Base-by-base conservation (phyloP, 2,797 vertebrate species). In the Podarcis lilfordi region DNA sequence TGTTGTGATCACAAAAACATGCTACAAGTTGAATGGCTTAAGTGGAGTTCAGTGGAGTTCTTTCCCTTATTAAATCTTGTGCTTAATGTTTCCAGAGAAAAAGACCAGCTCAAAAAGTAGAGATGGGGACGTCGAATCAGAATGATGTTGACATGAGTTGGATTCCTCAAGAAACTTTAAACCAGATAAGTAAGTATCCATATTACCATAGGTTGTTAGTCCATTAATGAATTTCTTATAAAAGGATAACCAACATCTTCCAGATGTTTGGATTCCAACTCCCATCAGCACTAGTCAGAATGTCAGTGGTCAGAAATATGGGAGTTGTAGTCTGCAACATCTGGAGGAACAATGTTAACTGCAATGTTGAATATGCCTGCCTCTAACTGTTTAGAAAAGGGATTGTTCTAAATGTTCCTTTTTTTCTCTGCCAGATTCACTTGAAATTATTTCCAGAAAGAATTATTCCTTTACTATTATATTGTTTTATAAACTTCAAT, bases 71-170 rank as follows among this genome's bases (percentile, higher is more conserved):
- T 74, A 55, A 66, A 35, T 37, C 11, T 77, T 9, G 6, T 84
- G 77, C 92, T 83, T 89, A 64, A 27, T 95, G 40, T 84, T 86
- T 90, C 19, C 94, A 99, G 99, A 98, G 98, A 95, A 96, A 99
- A 95, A 98, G 99, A 94, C 98, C 99, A 0, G 97, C 98, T 69
- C 96, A 98, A 5, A 99, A 99, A 94, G 98, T 99, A 80, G 99
- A 99, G 93, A 99, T 98, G 97, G 99, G 99, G 84, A 99, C 99
- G 0, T 97, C 99, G 0, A 99, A 97, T 96, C 98, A 99, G 95
- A 99, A 98, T 1, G 98, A 99, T 84, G 99, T 99, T 3, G 99
- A 99, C 90, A 98, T 99, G 98, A 99, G 99, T 96, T 99, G 99
- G 99, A 99, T 99, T 96, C 99, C 99, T 40, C 97, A 98, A 94